A percentile compares a stretch with the other conserved stretches of the same genome.
phyloP scores from a whole-genome alignment of 2,888 invertebrate species.

The Pseudoips prasinana region DNA sequence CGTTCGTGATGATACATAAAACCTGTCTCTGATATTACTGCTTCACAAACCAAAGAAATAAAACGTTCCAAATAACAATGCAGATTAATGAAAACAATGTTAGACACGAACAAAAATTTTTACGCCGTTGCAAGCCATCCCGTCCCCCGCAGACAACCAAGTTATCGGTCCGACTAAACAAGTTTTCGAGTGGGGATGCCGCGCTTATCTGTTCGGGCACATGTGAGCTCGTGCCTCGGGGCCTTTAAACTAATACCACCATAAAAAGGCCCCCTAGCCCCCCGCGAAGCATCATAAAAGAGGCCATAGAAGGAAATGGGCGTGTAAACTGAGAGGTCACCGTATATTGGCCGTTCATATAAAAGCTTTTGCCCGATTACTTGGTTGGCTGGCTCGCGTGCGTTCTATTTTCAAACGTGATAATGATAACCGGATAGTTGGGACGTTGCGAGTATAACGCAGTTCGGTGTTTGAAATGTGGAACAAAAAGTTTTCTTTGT shows the following conservation, averaged over 20 bases:
- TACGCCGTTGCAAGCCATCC: constrained; percentile 41
- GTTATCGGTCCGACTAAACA: constrained; percentile 74
- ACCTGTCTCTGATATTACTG: constrained; percentile 27
- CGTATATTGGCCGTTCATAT: constrained; percentile 51
- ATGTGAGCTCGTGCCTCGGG: constrained; percentile 73
- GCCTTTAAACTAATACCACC: constrained; percentile 68
- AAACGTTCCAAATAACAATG: constrained; percentile 31
- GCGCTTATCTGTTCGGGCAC: constrained; percentile 75
- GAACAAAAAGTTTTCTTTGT: constrained; percentile 32
- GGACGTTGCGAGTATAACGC: constrained; percentile 34
- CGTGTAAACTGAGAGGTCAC: constrained; percentile 57
- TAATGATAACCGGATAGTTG: constrained; percentile 75
- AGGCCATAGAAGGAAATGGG: constrained; percentile 63
- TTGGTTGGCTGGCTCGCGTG: constrained; percentile 74
- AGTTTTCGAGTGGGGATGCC: constrained; percentile 77
- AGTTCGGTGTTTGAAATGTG: constrained; percentile 31
- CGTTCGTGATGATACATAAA: constrained; percentile 36
- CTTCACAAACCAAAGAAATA: constrained; percentile 32
- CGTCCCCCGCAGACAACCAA: constrained; percentile 69
- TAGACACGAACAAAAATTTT: constrained; percentile 41
- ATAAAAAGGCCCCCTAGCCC: constrained; percentile 54
- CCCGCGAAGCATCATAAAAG: constrained; percentile 58
- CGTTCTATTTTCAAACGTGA: constrained; percentile 79
- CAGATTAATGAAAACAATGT: constrained; percentile 39
- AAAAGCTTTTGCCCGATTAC: constrained; percentile 79